Percentiles rank a stretch among this genome's conserved stretches.
phyloP scores from a whole-genome alignment of 2,888 invertebrate genomes.

The Plemyria rubiginata region DNA sequence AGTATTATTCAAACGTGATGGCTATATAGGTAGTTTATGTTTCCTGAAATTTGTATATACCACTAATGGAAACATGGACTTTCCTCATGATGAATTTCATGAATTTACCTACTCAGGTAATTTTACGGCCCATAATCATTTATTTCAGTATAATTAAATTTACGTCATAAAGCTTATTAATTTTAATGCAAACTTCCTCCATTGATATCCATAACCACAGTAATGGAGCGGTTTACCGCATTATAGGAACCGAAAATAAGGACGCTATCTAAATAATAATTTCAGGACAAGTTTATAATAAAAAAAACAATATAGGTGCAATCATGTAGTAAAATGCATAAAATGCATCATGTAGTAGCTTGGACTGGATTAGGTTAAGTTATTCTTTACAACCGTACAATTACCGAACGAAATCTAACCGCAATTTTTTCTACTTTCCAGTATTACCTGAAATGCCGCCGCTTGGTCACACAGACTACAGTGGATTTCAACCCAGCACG shows the following conservation, averaged over 20 bases:
- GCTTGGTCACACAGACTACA: constrained; percentile 73
- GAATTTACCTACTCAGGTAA: too few relatives aligned
- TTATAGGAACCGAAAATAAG: constrained; percentile 48
- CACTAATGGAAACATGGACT: neutral
- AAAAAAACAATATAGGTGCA: too few relatives aligned
- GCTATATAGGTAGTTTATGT: neutral
- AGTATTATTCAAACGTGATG: too few relatives aligned
- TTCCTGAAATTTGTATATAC: neutral
- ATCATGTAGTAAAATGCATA: too few relatives aligned
- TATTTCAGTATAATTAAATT: constrained; percentile 20
- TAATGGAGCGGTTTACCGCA: constrained; percentile 66
- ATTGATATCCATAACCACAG: constrained; percentile 54
- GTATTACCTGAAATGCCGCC: constrained; percentile 84
- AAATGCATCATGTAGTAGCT: too few relatives aligned
- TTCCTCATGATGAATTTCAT: neutral
- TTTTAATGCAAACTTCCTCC: constrained; percentile 54
- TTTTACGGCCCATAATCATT: neutral
- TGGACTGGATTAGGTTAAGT: too few relatives aligned
- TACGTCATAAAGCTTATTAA: constrained; percentile 42
- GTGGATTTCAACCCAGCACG: constrained; percentile 68
- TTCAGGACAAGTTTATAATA: constrained; percentile 6
- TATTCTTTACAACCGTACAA: too few relatives aligned
- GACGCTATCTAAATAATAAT: constrained; percentile 30
- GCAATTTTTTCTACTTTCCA: constrained; percentile 49
- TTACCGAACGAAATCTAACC: neutral